Evolutionary conservation across 2,888 invertebrate species (phyloP).

Genomic region (Frankliniella fusca): DNA sequence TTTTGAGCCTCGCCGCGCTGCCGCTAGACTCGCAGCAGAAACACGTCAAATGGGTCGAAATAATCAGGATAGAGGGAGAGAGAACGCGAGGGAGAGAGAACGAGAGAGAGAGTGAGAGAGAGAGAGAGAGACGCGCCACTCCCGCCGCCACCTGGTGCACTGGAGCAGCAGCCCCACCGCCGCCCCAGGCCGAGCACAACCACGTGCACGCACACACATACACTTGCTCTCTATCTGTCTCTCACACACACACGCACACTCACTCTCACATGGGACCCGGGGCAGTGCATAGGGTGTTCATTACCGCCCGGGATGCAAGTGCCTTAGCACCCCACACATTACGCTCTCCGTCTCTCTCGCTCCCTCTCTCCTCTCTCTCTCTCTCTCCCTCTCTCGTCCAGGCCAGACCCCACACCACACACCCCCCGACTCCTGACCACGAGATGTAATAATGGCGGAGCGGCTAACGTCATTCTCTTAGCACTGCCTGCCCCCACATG

Average conservation of each 20-base stretch:
- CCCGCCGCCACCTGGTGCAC: no score
- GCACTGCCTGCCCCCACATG: background rate
- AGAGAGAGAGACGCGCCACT: no score
- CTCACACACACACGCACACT: background rate
- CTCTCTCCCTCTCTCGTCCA: background rate
- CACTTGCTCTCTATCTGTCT: background rate
- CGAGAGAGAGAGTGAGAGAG: no score
- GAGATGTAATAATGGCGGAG: slow-evolving; percentile 13
- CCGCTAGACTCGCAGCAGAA: background rate
- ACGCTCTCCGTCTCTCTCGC: background rate
- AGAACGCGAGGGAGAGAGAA: no score
- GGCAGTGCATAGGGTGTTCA: slow-evolving; percentile 11
- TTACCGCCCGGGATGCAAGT: slow-evolving; percentile 9
- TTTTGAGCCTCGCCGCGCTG: background rate
- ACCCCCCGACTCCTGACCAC: background rate
- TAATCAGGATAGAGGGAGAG: no score
- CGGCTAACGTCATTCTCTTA: background rate
- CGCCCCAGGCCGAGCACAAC: background rate
- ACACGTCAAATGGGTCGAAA: no score
- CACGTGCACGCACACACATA: background rate
- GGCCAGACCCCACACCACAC: background rate
- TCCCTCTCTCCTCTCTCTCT: no score
- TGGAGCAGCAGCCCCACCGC: background rate
- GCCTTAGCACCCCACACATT: background rate
- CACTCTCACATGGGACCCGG: background rate